A percentile compares a stretch with the other conserved stretches of the same genome.
Conservation (phyloP, 1,140 invertebrate species). For the Drosophila mauritiana region DNA sequence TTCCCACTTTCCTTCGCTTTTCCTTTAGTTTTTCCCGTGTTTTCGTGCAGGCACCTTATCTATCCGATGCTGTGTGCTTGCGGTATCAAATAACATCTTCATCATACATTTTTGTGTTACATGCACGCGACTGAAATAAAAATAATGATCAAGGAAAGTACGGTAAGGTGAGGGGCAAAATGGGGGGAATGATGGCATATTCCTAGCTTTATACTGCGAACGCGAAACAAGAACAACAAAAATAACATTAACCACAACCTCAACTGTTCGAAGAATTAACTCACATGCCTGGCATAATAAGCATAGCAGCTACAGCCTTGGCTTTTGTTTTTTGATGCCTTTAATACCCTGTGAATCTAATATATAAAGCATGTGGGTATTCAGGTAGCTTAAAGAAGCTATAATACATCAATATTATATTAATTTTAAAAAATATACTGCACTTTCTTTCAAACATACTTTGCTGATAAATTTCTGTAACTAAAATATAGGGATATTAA, state of each 20-base stretch:
- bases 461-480: no score
- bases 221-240: constrained; percentile 1
- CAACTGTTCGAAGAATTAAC: constrained; percentile 72
- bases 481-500: no score
- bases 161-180: neutral
- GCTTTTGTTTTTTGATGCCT: constrained; percentile 47
- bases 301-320: constrained; percentile 57
- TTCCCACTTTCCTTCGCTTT: neutral
- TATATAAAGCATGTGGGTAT: neutral
- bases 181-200: neutral
- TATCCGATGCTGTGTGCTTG: constrained; percentile 11
- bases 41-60: constrained; percentile 30
- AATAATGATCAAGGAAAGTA: constrained; percentile 57
- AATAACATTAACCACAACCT: constrained; percentile 17
- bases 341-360: neutral
- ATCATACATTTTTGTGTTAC: constrained; percentile 59
- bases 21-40: neutral
- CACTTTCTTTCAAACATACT: no score
- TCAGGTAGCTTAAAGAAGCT: neutral
- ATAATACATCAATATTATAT: neutral
- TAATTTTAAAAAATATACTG: no score
- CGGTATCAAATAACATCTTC: constrained; percentile 50
- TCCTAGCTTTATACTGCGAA: constrained; percentile 7
- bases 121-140: constrained; percentile 73
- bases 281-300: constrained; percentile 81